Percentiles rank a stretch among this genome's conserved stretches.
Evolutionary conservation across 2,888 invertebrate genomes (phyloP).

Genomic region (Thymelicus sylvestris): DNA sequence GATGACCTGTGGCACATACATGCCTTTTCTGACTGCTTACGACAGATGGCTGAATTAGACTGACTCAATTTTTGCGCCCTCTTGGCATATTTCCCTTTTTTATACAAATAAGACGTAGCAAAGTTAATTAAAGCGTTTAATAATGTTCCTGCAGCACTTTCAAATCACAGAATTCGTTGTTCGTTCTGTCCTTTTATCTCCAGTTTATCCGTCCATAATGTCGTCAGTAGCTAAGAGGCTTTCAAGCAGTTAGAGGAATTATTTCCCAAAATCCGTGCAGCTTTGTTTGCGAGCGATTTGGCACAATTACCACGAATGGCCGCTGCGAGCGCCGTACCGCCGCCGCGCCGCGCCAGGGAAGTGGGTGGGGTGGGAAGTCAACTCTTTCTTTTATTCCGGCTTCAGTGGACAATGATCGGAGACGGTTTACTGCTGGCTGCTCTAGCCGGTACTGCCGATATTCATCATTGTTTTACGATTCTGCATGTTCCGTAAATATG

Average conservation of each 20-base stretch:
- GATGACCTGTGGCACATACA: no score
- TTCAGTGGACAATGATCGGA: neutral
- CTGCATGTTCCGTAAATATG: no score
- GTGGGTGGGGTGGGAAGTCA: neutral
- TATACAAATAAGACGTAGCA: no score
- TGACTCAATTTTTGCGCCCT: no score
- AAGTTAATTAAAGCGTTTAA: no score
- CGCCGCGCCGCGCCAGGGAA: no score
- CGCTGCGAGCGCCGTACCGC: neutral
- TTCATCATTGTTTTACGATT: no score
- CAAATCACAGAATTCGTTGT: neutral
- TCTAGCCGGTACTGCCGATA: no score
- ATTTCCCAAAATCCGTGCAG: slow-evolving; percentile 22
- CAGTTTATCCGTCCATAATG: neutral
- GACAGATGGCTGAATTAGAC: no score
- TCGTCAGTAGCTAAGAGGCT: slow-evolving; percentile 10
- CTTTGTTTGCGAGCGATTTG: slow-evolving; percentile 32
- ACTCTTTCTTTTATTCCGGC: slow-evolving; percentile 8
- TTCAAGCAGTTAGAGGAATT: slow-evolving; percentile 13
- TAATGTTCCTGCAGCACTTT: no score
- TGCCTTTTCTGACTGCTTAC: no score
- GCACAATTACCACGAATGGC: slow-evolving; percentile 18
- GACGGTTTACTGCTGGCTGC: neutral
- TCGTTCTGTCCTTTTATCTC: neutral
- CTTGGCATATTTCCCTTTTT: no score